A percentile compares a stretch with the other conserved stretches of the same genome.
These are phyloP conservation scores for Heterohyrax brucei DNA, from an alignment of 2,797 vertebrate genomes.

Conservation along the genomic window DNA sequence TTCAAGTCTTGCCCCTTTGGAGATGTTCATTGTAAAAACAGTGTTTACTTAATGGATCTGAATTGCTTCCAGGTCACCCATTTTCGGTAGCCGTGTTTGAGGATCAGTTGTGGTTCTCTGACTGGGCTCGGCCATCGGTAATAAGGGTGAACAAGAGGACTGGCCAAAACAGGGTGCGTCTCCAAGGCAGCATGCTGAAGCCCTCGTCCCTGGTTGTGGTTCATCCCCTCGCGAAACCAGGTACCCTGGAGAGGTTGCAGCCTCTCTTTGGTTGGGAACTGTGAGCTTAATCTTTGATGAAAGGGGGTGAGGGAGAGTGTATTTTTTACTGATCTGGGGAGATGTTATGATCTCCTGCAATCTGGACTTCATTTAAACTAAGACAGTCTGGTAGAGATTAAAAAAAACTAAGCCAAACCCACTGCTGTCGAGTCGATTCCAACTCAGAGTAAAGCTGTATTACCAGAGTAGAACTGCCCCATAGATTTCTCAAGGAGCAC, in stretches of 20 bases:
- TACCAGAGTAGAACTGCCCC: no score
- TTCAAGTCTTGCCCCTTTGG: neutral
- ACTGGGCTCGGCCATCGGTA: slow-evolving; percentile 92
- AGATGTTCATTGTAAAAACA: neutral
- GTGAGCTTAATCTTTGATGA: neutral
- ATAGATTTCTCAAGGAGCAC: no score
- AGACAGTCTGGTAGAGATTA: slow-evolving; percentile 8
- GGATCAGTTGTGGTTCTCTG: slow-evolving; percentile 95
- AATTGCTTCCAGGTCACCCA: slow-evolving; percentile 92
- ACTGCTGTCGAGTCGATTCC: no score
- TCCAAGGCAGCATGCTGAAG: slow-evolving; percentile 93
- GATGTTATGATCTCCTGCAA: slow-evolving; percentile 35
- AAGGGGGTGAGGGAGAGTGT: neutral
- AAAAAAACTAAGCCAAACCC: no score
- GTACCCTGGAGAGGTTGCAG: slow-evolving; percentile 89
- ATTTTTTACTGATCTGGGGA: neutral
- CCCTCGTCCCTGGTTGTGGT: slow-evolving; percentile 95
- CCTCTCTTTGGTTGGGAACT: slow-evolving; percentile 77
- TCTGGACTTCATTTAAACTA: slow-evolving; percentile 21
- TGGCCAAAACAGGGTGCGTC: slow-evolving; percentile 91
- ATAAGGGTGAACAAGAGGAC: slow-evolving; percentile 94
- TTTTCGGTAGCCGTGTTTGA: slow-evolving; percentile 95
- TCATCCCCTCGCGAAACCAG: slow-evolving; percentile 97
- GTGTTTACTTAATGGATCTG: neutral
- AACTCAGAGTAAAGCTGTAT: no score